Conservation (phyloP, 92 coral and sea anemone genomes). For the Umimayanthus chanpuru region DNA sequence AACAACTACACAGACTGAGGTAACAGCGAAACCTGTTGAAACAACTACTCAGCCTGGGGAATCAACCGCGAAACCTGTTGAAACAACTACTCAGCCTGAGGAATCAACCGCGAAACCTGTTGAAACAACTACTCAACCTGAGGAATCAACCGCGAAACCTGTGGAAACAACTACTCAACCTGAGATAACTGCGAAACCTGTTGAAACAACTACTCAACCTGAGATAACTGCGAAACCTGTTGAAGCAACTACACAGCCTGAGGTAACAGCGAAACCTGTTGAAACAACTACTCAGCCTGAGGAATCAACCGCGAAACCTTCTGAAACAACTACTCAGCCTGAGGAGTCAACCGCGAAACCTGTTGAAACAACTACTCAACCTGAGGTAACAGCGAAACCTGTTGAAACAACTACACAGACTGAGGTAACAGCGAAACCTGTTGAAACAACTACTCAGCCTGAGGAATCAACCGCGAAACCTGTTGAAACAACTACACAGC, state of each 20-base stretch:
- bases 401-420: background rate
- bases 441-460: background rate
- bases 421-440: background rate
- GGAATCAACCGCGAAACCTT: no score
- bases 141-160: background rate
- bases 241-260: background rate
- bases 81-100: background rate
- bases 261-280: background rate
- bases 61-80: background rate
- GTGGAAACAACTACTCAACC: background rate
- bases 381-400: background rate
- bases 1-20: background rate
- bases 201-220: background rate
- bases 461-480: background rate
- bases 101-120: background rate
- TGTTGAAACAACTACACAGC: background rate
- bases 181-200: no score
- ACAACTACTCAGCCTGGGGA: background rate
- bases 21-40: background rate
- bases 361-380: background rate
- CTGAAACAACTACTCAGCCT: no score
- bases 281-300: background rate
- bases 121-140: background rate
- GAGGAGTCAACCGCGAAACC: background rate
- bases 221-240: background rate